A percentile compares a stretch with the other conserved stretches of the same genome.
Evolutionary conservation across 2,888 invertebrate species (phyloP).

Genomic region (Andrena flavipes): DNA sequence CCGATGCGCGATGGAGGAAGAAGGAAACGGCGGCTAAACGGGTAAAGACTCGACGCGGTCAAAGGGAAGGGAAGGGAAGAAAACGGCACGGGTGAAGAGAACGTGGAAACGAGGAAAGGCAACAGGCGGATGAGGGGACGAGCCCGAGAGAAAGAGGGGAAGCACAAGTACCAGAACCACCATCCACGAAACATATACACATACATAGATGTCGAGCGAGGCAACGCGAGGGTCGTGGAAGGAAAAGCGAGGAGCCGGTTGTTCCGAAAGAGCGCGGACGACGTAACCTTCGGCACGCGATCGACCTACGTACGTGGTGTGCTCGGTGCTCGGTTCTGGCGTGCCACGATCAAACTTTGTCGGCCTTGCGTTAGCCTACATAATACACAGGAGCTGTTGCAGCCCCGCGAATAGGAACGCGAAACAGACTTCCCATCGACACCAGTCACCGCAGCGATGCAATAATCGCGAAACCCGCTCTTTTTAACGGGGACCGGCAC

Average conservation of each 20-base stretch:
- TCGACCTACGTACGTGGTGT: slow-evolving; percentile 65
- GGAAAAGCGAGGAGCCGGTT: slow-evolving; percentile 33
- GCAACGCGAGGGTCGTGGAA: slow-evolving; percentile 23
- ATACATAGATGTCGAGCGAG: background rate
- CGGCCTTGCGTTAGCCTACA: slow-evolving; percentile 53
- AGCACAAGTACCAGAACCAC: background rate
- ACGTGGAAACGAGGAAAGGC: background rate
- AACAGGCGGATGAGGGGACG: background rate
- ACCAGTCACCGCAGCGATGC: background rate
- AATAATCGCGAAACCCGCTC: background rate
- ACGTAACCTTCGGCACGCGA: slow-evolving; percentile 83
- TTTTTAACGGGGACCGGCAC: background rate
- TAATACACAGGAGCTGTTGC: slow-evolving; percentile 1
- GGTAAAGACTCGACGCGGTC: slow-evolving; percentile 24
- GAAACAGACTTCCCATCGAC: background rate
- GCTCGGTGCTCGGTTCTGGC: slow-evolving; percentile 61
- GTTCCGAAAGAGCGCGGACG: slow-evolving; percentile 66
- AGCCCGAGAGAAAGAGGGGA: slow-evolving; percentile 15
- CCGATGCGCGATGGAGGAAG: slow-evolving; percentile 37
- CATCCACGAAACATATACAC: background rate
- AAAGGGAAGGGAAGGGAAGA: background rate
- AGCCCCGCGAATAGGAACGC: background rate
- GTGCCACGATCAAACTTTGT: slow-evolving; percentile 68
- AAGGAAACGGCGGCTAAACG: slow-evolving; percentile 37
- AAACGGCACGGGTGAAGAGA: background rate